These are phyloP conservation scores for Axinella damicornis DNA, from an alignment of 37 sponge, comb jelly and placozoan genomes.

Conservation along the genomic window DNA sequence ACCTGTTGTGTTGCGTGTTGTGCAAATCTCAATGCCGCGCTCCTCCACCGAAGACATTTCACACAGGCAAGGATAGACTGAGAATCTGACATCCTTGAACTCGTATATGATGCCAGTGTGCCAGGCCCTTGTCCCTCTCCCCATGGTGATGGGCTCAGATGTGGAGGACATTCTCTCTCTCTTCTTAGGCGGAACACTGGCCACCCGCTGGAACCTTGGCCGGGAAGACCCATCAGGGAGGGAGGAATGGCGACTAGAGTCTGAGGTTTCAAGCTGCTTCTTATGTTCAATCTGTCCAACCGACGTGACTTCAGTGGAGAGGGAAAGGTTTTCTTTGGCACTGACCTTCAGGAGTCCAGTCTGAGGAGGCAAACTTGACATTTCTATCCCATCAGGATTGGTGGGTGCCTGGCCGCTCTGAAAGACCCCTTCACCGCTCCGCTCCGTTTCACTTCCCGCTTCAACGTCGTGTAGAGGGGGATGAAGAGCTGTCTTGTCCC, in stretches of 20 bases:
- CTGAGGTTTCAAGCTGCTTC: neutral
- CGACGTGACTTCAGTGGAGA: too few species aligned
- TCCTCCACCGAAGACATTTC: conserved; percentile 73
- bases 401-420: too few species aligned
- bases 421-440: too few species aligned
- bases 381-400: too few species aligned
- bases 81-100: conserved; percentile 11
- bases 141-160: conserved; percentile 14
- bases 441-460: too few species aligned
- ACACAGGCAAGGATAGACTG: conserved; percentile 34
- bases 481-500: too few species aligned
- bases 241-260: conserved; percentile 6
- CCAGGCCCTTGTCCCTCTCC: conserved; percentile 49
- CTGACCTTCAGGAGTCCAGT: too few species aligned
- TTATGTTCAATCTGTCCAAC: too few species aligned
- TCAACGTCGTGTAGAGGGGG: too few species aligned
- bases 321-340: too few species aligned
- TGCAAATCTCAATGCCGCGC: conserved; percentile 75
- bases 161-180: neutral
- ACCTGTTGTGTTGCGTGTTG: conserved; percentile 38
- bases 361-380: too few species aligned
- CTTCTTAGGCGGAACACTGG: conserved; percentile 11
- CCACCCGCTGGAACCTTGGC: neutral
- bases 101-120: conserved; percentile 50
- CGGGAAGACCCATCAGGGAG: neutral